Base-by-base conservation (phyloP, 2,888 invertebrate genomes). In the Melipona bicolor region DNA sequence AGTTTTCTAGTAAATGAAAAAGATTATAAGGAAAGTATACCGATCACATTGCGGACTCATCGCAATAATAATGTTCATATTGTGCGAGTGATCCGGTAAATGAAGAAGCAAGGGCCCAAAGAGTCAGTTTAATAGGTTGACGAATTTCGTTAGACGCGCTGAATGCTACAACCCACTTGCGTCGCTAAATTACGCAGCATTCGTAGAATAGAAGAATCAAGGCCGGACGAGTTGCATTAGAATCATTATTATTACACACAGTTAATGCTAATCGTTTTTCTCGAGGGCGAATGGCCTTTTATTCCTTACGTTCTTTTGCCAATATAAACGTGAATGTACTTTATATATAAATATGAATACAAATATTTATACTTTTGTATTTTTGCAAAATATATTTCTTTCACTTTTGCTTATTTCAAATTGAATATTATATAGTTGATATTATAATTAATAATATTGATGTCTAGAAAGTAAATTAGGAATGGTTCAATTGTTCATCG, bases 201-300 rank as follows among this genome's bases (percentile, higher is more conserved):
- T 92, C 89, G 91, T 87, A 91, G 90, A 88, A 88, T 88, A 84
- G 89, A 90, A 88, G 92, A 91, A 89, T 89, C 92, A 93, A 93
- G 92, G 92, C 93, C 93, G 92, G 92, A 93, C 91, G 91, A 93
- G 91, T 88, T 83, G 90, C 89, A 93, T 93, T 93, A 93, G 90
- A 87, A 92, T 91, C 91, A 88, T 92, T 91, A 92, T 90, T 85
- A 88, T 86, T 86, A 87, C 84, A 61, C 81, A 88, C 77, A 81
- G 69, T 68, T 86, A 87, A 87, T 86, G 75, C 84, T 82, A 88
- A 86, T 80, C 81, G 77, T 84, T 88, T 89, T 87, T 88, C 76
- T 76, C 77, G 56, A 71, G 79, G 77, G 84, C 70, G 77, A 83
- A 79, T 56, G 75, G 73, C 70, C 87, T 77, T 83, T 82, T 78